phyloP scores from a whole-genome alignment of 1,140 invertebrate species.

The Penaeus chinensis region DNA sequence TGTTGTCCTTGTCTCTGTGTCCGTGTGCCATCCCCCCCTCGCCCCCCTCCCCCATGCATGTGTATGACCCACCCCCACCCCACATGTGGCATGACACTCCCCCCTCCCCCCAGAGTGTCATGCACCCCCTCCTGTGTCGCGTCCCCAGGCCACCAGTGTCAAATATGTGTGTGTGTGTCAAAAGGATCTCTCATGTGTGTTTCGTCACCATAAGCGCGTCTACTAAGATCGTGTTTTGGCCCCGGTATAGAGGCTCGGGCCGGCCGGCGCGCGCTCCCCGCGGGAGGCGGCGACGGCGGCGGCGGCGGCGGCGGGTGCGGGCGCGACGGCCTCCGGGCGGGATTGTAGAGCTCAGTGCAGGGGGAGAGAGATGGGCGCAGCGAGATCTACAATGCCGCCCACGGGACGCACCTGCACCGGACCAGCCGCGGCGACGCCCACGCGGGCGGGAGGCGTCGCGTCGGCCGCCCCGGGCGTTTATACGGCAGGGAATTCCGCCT shows the following conservation, averaged over 20 bases:
- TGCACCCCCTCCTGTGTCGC: conserved; percentile 53
- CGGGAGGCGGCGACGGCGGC: not conserved
- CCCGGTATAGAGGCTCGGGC: conserved; percentile 9
- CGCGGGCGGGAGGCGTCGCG: too few species aligned
- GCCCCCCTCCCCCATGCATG: conserved; percentile 29
- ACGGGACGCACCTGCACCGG: too few species aligned
- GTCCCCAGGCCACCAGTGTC: conserved; percentile 60
- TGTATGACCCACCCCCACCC: conserved; percentile 28
- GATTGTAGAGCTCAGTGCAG: too few species aligned
- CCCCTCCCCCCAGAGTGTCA: conserved; percentile 28
- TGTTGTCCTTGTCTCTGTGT: conserved; percentile 60
- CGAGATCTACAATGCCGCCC: too few species aligned
- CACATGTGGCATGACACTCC: conserved; percentile 39
- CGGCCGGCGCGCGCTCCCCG: not conserved
- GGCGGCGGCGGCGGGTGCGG: not conserved
- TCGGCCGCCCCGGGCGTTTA: too few species aligned
- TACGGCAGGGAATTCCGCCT: too few species aligned
- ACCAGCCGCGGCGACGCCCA: too few species aligned
- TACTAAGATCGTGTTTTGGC: conserved; percentile 32
- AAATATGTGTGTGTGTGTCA: conserved; percentile 60
- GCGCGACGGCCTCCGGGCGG: not conserved
- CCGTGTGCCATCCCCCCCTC: conserved; percentile 50
- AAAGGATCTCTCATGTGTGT: conserved; percentile 40
- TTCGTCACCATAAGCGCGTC: not conserved
- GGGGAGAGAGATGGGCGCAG: too few species aligned